Conservation (phyloP, 2,113 vertebrate genomes). For the Desmodus rotundus region DNA sequence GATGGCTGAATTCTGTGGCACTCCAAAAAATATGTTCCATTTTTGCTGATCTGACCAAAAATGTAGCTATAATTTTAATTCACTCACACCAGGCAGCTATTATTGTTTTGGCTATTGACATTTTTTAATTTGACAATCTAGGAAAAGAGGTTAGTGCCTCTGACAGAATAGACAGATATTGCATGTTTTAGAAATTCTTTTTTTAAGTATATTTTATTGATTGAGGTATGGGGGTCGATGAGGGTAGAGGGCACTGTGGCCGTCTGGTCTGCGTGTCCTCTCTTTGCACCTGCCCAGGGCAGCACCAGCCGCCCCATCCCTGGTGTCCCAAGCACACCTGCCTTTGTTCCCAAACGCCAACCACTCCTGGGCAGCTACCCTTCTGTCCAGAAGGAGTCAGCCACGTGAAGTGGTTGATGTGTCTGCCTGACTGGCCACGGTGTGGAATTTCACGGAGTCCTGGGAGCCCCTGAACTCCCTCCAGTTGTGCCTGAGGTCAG, state of each 20-base stretch:
- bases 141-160: too few relatives aligned
- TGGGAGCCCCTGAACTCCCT: background rate
- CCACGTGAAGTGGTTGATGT: background rate
- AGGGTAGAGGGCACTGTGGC: background rate
- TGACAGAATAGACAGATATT: background rate
- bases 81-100: background rate
- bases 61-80: background rate
- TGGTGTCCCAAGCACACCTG: background rate
- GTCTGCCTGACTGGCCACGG: background rate
- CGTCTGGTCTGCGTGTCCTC: too few relatives aligned
- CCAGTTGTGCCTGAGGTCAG: background rate
- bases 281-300: background rate
- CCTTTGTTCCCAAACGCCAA: background rate
- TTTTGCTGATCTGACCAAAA: background rate
- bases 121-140: too few relatives aligned
- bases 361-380: too few relatives aligned
- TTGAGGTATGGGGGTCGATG: background rate
- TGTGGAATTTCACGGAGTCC: background rate
- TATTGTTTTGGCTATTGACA: background rate
- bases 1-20: fast-evolving
- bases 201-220: too few relatives aligned
- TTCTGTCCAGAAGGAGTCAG: background rate
- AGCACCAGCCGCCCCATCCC: background rate
- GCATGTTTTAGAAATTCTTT: too few relatives aligned
- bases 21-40: too few relatives aligned